Base-by-base conservation (phyloP, 2,797 vertebrate genomes). In the Phoebastria nigripes region DNA sequence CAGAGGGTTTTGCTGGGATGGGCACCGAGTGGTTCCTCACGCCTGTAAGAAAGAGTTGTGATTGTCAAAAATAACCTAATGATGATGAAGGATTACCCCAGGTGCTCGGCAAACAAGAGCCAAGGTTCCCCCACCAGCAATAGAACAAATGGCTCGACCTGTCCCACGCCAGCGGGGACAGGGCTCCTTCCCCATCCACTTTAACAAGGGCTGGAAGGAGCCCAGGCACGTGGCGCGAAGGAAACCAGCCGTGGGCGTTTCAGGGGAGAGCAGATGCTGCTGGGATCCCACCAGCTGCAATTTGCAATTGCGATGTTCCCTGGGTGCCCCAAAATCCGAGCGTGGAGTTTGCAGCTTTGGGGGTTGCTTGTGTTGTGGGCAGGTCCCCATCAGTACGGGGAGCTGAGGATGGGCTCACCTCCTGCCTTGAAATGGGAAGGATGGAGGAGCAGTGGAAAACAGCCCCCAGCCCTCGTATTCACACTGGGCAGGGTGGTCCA, bases 11-110 rank as follows among this genome's bases (percentile, higher is more conserved):
- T 74, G 20, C 51, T 83, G 78, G 39, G 59, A 25, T 37, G 58
- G 56, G 42, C 49, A 44, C n/a, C 0, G 0, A 74, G 54, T 0
- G 0, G 19, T 14, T 83, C 61, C 37, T 78, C 52, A 31, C 0
- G 0, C 19, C 25, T 46, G 49, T 9, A 67, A 49, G 37, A 44
- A 55, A 63, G 9, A 17, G 14, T 46, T 51, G 59, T 6, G 21
- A 33, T 28, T 67, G 35, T 56, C 61, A 88, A 24, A 86, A 81
- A 10, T 12, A 28, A 73, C 47, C 10, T 44, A 16, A 51, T 3
- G 9, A 24, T 6, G 39, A 12, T 33, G 54, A 44, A 71, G 35
- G 22, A 47, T 92, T 71, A 21, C 42, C 26, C 66, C 4, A 1
- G 15, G 47, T 4, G 0, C 47, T 56, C 13, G 2, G n/a, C 49